phyloP scores from a whole-genome alignment of 2,797 vertebrate genomes.

The Danio albolineatus region DNA sequence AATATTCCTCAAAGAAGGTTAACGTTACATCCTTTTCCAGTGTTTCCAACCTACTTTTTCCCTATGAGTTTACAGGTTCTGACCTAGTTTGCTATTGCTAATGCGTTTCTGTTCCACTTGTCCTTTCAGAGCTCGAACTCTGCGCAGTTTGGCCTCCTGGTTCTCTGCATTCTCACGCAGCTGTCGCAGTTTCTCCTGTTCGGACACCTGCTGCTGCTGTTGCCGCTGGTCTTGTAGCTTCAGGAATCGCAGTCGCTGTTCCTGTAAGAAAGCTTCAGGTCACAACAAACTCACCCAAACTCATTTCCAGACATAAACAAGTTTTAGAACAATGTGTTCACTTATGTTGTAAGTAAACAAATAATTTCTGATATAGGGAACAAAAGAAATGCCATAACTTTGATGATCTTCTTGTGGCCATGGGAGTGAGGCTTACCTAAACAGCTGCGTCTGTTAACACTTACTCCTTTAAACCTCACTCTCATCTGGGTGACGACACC shows the following conservation, averaged over 20 bases:
- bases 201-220: constrained; percentile 86
- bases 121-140: constrained; percentile 89
- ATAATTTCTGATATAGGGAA: not conserved
- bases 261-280: constrained; percentile 73
- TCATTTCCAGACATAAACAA: constrained; percentile 12
- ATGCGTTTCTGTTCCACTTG: constrained; percentile 93
- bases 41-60: not conserved
- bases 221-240: constrained; percentile 91
- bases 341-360: not conserved
- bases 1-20: constrained; percentile 10
- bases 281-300: not conserved
- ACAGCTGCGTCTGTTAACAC: no score
- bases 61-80: constrained; percentile 57
- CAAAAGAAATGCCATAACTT: not conserved
- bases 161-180: constrained; percentile 89
- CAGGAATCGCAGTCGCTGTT: constrained; percentile 91
- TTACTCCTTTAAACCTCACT: not conserved
- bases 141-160: constrained; percentile 92
- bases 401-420: not conserved
- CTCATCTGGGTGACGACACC: no score
- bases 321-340: constrained; percentile 14
- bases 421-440: not conserved
- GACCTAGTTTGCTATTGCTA: constrained; percentile 91
- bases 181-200: constrained; percentile 88
- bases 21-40: not conserved